Evolutionary conservation across 2,797 vertebrate genomes (phyloP), one percentile per base, ranked within the genome.

Genomic region (Cuculus canorus): DNA sequence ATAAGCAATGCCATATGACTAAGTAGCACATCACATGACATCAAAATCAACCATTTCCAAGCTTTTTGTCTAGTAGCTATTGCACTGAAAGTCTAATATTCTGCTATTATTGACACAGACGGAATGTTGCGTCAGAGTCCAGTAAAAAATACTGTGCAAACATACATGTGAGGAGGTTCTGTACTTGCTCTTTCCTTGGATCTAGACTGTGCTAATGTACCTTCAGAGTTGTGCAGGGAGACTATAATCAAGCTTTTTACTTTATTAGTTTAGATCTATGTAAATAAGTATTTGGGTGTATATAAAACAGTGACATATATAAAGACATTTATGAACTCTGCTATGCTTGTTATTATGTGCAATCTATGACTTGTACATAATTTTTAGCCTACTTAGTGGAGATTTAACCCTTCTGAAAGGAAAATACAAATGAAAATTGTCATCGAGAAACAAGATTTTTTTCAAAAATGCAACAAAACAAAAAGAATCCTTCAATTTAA

Each of bases 21-120:
- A 61, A 83, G 25, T 15, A 64, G 11, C 4, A 39, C 19, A n/a
- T 27, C 1, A 2, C 16, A 52, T 0, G 0, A 10, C 14, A 70
- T 43, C 50, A 66, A 89, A 73, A 68, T 45, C 23, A 70, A 59
- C 13, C 5, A 16, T 37, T 45, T 10, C 6, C 17, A 65, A 77
- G 6, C 25, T 22, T 69, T 60, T 50, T 79, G 6, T 52, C 47
- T 41, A 41, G 24, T 13, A 75, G 28, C 23, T 13, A 35, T 43
- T 45, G 50, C 14, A 61, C 8, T 25, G 22, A 77, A 63, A 56
- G 35, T 28, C 9, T 57, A 53, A n/a, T 27, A 39, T 13, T 73
- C 21, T 76, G 33, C 30, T 88, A 7, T 47, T 59, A 47, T 50
- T 72, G 27, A 15, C 53, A 21, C 2, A 28, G 35, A 41, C 5